These are phyloP conservation scores for Cepaea nemoralis DNA, from an alignment of 1,140 invertebrate species.

Conservation along the genomic window DNA sequence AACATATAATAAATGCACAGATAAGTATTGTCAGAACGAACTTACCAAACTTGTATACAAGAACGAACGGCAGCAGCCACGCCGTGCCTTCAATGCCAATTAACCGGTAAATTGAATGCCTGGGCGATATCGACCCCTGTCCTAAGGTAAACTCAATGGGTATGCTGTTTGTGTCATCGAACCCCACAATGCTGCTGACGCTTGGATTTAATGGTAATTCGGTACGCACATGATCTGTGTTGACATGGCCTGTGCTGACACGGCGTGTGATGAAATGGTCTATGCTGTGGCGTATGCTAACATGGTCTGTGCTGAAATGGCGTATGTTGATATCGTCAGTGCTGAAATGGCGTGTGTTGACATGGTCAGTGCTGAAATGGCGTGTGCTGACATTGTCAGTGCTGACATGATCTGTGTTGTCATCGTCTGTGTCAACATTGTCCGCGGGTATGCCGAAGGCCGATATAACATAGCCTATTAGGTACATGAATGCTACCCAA, in stretches of 20 bases:
- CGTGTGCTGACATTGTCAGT: no score
- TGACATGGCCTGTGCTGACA: no score
- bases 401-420: no score
- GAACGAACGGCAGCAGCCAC: conserved; percentile 60
- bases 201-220: background rate
- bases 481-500: conserved; percentile 52
- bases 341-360: no score
- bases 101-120: conserved; percentile 12
- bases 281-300: no score
- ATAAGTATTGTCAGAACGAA: no score
- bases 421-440: no score
- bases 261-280: no score
- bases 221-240: background rate
- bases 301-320: no score
- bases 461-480: conserved; percentile 48
- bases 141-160: background rate
- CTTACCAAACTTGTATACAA: conserved; percentile 64
- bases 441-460: conserved; percentile 42
- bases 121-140: background rate
- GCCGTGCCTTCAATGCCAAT: conserved; percentile 53
- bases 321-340: no score
- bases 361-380: no score
- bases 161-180: conserved; percentile 1
- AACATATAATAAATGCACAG: no score
- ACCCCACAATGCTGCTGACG: background rate